phyloP scores from a whole-genome alignment of 64 coral and sea anemone genomes.

The Anthopleura sola region DNA sequence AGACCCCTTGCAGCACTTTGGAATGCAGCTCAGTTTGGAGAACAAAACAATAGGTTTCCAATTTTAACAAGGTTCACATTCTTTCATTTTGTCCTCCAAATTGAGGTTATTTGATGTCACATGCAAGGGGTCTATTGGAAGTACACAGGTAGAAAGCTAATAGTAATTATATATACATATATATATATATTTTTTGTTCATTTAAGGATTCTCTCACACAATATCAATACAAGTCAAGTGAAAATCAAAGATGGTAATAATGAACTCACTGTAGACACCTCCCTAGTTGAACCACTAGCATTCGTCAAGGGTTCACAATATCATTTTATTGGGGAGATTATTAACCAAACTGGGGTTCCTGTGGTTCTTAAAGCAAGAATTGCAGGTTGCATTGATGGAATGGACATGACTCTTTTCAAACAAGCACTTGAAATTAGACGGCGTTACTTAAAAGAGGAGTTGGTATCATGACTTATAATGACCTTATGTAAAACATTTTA shows the following conservation, averaged over 20 bases:
- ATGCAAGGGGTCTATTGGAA: too few relatives aligned
- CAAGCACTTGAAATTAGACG: conserved; percentile 72
- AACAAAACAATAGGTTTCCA: too few relatives aligned
- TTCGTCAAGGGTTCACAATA: conserved; percentile 69
- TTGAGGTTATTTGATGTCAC: too few relatives aligned
- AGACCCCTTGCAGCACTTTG: too few relatives aligned
- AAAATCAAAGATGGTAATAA: conserved; percentile 47
- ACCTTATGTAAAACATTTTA: not conserved
- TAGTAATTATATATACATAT: too few relatives aligned
- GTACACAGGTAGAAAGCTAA: too few relatives aligned
- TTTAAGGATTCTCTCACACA: conserved; percentile 61
- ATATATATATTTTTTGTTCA: too few relatives aligned
- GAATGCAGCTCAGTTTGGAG: too few relatives aligned
- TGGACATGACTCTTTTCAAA: conserved; percentile 75
- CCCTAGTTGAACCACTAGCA: conserved; percentile 71
- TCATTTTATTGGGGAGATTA: conserved; percentile 83
- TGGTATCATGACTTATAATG: not conserved
- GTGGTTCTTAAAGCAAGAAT: conserved; percentile 67
- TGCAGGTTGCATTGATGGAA: conserved; percentile 59
- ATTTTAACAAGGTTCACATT: too few relatives aligned
- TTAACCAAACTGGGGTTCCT: not conserved
- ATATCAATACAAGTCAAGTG: conserved; percentile 51
- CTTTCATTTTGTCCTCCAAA: too few relatives aligned
- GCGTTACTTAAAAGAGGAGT: conserved; percentile 62
- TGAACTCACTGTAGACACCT: conserved; percentile 63